Conservation (phyloP, 2,113 vertebrate species). For the Regulus satrapa region DNA sequence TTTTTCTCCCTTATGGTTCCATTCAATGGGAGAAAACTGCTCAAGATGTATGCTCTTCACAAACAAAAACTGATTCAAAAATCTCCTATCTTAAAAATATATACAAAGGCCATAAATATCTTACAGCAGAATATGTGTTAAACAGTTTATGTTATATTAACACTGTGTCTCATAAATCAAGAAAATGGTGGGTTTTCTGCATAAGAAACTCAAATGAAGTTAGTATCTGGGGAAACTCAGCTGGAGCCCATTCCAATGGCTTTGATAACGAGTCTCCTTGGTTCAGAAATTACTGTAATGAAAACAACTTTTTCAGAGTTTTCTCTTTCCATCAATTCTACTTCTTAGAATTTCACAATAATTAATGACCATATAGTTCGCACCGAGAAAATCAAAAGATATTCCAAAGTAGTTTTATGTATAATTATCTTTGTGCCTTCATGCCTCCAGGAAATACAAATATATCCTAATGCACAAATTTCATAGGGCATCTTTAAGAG, state of each 20-base stretch:
- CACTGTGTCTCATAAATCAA: background rate
- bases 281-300: background rate
- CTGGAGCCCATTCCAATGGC: background rate
- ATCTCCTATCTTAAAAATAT: background rate
- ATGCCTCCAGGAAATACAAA: background rate
- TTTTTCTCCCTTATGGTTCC: background rate
- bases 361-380: background rate
- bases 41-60: background rate
- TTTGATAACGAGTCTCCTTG: background rate
- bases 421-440: background rate
- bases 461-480: background rate
- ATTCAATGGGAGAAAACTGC: background rate
- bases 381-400: background rate
- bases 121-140: background rate
- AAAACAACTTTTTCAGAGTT: background rate
- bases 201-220: background rate
- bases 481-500: background rate
- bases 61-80: background rate
- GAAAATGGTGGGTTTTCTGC: background rate
- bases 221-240: background rate
- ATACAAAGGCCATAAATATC: background rate
- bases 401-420: background rate
- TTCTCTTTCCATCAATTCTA: background rate
- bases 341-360: background rate
- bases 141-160: background rate